Evolutionary conservation across 2,113 vertebrate species (phyloP).

Genomic region (Archilochus colubris): DNA sequence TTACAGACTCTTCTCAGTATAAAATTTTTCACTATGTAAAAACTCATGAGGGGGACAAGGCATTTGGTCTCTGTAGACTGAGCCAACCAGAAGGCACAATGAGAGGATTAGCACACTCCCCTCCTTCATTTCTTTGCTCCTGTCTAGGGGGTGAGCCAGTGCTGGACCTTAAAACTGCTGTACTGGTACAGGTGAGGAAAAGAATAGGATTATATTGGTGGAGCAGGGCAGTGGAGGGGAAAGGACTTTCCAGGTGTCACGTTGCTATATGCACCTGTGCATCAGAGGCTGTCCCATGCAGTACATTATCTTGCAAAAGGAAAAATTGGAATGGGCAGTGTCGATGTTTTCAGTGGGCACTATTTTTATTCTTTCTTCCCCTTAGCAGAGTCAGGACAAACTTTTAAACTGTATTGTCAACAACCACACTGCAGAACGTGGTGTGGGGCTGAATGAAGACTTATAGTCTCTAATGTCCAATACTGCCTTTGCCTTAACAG

Average conservation of each 20-base stretch:
- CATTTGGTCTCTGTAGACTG: neutral
- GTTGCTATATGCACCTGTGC: fast-evolving
- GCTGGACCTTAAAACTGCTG: fast-evolving
- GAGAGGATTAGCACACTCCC: neutral
- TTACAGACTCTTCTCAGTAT: neutral
- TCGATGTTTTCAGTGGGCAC: neutral
- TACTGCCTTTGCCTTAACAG: neutral
- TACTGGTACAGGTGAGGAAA: neutral
- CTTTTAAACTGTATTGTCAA: neutral
- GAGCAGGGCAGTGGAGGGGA: neutral
- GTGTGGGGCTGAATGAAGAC: neutral
- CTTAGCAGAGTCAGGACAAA: neutral
- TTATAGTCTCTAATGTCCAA: neutral
- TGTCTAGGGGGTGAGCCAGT: neutral
- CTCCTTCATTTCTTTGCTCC: neutral
- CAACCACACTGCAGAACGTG: neutral
- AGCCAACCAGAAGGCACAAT: neutral
- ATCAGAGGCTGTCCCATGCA: neutral
- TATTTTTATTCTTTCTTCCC: neutral
- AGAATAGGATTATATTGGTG: neutral
- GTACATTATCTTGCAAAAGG: neutral
- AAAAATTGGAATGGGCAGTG: neutral
- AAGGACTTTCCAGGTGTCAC: neutral
- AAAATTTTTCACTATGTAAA: neutral
- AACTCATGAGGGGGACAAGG: neutral